A percentile compares a stretch with the other conserved stretches of the same genome.
Evolutionary conservation across 2,113 vertebrate genomes (phyloP).

Genomic region (Elephantulus edwardii): DNA sequence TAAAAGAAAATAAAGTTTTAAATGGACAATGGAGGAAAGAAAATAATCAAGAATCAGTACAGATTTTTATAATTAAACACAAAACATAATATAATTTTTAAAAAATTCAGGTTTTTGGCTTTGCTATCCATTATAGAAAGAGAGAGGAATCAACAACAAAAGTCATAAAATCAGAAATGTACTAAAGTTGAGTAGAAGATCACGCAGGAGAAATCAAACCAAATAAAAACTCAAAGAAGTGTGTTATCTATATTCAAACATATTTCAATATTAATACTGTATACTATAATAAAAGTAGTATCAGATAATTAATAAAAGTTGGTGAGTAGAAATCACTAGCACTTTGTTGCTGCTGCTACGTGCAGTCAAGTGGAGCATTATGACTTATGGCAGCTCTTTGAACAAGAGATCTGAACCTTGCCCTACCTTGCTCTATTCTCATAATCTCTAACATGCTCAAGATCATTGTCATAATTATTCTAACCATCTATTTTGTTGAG

Average conservation of each 20-base stretch:
- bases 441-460: not conserved
- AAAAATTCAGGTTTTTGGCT: not conserved
- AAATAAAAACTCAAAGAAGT: not conserved
- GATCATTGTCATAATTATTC: not conserved
- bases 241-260: not conserved
- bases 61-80: constrained; percentile 22
- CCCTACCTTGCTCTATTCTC: not conserved
- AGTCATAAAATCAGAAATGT: not conserved
- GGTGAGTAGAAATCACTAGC: not conserved
- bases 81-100: not conserved
- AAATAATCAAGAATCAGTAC: not conserved
- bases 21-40: not conserved
- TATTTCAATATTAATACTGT: not conserved
- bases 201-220: not conserved
- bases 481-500: not conserved
- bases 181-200: not conserved
- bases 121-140: not conserved
- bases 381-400: not conserved
- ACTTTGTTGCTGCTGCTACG: not conserved
- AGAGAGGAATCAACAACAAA: not conserved
- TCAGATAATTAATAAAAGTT: not conserved
- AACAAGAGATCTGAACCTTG: not conserved
- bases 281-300: not conserved
- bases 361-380: not conserved
- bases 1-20: constrained; percentile 22